Percentiles rank a stretch among this genome's conserved stretches.
Evolutionary conservation across 2,797 vertebrate species (phyloP).

Genomic region (Malacoraja senta): DNA sequence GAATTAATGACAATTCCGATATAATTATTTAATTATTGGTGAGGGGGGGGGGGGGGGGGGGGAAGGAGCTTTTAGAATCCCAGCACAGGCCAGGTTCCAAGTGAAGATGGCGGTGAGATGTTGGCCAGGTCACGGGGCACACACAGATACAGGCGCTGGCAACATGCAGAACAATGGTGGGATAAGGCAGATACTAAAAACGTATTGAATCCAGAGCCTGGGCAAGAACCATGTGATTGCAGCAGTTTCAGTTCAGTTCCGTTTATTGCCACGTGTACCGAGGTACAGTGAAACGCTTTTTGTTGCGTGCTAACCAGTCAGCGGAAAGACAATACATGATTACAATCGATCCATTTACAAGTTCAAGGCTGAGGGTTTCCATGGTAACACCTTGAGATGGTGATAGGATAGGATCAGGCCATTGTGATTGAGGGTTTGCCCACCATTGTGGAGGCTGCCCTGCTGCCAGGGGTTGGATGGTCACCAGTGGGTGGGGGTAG

Average conservation of each 20-base stretch:
- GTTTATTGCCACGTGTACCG: too few species aligned
- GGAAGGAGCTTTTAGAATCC: not conserved
- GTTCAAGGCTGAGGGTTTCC: not conserved
- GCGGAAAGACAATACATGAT: too few species aligned
- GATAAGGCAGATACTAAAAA: conserved; percentile 13
- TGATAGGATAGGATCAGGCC: too few species aligned
- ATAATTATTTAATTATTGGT: not conserved
- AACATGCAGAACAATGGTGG: not conserved
- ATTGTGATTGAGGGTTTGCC: not conserved
- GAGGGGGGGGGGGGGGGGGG: too few species aligned
- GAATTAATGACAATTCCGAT: conserved; percentile 15
- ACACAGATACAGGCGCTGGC: not conserved
- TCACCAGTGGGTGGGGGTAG: accelerated
- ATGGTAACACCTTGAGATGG: not conserved
- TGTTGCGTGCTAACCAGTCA: too few species aligned
- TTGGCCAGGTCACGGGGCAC: not conserved
- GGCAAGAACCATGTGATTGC: not conserved
- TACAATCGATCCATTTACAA: not conserved
- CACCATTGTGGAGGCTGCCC: not conserved
- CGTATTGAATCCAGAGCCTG: not conserved
- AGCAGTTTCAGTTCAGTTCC: too few species aligned
- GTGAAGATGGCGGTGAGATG: not conserved
- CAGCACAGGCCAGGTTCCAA: not conserved
- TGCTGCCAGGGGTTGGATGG: not conserved
- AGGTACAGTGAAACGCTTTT: too few species aligned